These are phyloP conservation scores for Phyllopteryx taeniolatus DNA, from an alignment of 2,113 vertebrate genomes.

Conservation along the genomic window DNA sequence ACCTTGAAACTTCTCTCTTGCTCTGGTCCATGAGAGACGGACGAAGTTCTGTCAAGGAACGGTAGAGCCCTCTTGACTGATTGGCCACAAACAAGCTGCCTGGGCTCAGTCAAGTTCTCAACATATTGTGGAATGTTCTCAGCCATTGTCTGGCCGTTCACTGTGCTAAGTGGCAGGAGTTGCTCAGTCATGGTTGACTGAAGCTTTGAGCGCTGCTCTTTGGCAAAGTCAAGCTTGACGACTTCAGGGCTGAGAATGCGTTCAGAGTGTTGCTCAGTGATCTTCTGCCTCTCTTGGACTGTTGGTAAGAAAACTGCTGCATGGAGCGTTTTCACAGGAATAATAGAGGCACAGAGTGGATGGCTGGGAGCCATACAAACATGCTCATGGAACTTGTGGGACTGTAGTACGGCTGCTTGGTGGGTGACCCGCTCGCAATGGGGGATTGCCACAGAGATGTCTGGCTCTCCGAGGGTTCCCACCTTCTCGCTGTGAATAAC, in stretches of 20 bases:
- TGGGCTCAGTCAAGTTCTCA: constrained; percentile 48
- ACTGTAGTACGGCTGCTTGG: constrained; percentile 66
- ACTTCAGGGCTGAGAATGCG: constrained; percentile 67
- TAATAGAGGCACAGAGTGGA: constrained; percentile 40
- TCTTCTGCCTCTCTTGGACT: constrained; percentile 67
- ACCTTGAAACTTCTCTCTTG: constrained; percentile 58
- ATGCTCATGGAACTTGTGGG: constrained; percentile 62
- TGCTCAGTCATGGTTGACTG: constrained; percentile 65
- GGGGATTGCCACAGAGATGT: constrained; percentile 61
- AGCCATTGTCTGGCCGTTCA: constrained; percentile 42
- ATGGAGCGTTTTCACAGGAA: constrained; percentile 55
- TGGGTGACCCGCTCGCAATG: constrained; percentile 64
- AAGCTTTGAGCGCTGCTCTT: constrained; percentile 51
- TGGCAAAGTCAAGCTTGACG: constrained; percentile 34
- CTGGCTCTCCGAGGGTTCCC: constrained; percentile 47
- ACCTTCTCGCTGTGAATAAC: constrained; percentile 67
- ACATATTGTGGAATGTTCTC: constrained; percentile 24
- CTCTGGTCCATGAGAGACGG: constrained; percentile 17
- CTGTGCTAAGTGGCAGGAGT: constrained; percentile 51
- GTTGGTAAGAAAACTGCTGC: constrained; percentile 57
- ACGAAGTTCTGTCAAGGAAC: constrained; percentile 53
- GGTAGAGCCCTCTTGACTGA: constrained; percentile 51
- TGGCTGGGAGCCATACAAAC: constrained; percentile 38
- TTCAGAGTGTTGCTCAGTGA: constrained; percentile 72
- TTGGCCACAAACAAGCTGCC: constrained; percentile 49